Evolutionary conservation across 2,113 vertebrate species (phyloP).

Genomic region (Sus scrofa): DNA sequence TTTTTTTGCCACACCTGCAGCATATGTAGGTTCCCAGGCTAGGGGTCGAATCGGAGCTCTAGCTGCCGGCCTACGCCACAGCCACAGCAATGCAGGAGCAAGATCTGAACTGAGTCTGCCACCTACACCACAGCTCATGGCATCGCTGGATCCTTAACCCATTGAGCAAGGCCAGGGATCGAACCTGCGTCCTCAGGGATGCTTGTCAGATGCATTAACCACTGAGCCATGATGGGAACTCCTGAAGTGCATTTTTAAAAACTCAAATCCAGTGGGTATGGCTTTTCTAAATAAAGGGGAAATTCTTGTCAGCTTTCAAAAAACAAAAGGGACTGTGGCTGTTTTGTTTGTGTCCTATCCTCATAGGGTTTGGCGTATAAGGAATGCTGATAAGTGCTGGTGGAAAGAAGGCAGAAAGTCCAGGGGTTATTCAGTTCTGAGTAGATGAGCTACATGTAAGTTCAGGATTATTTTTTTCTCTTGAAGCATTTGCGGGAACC

Average conservation of each 20-base stretch:
- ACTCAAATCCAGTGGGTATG: background rate
- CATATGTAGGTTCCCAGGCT: too few species aligned
- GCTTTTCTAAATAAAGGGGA: conserved; percentile 24
- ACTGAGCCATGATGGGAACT: too few species aligned
- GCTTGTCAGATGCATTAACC: too few species aligned
- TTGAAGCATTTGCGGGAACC: background rate
- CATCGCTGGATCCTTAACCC: too few species aligned
- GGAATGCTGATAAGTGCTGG: background rate
- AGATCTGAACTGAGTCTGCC: too few species aligned
- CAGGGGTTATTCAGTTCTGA: background rate
- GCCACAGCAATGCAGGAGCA: too few species aligned
- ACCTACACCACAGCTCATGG: too few species aligned
- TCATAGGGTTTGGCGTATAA: background rate
- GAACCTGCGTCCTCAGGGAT: too few species aligned
- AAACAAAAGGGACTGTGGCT: background rate
- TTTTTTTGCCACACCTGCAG: too few species aligned
- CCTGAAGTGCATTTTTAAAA: background rate
- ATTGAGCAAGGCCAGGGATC: too few species aligned
- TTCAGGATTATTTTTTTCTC: conserved; percentile 38
- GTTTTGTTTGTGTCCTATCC: background rate
- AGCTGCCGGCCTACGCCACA: too few species aligned
- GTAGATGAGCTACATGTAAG: background rate
- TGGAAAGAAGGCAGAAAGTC: background rate
- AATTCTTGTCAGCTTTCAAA: conserved; percentile 26
- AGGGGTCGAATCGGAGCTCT: too few species aligned